These are phyloP conservation scores for Carettochelys insculpta DNA, from an alignment of 2,113 vertebrate genomes.

Conservation along the genomic window DNA sequence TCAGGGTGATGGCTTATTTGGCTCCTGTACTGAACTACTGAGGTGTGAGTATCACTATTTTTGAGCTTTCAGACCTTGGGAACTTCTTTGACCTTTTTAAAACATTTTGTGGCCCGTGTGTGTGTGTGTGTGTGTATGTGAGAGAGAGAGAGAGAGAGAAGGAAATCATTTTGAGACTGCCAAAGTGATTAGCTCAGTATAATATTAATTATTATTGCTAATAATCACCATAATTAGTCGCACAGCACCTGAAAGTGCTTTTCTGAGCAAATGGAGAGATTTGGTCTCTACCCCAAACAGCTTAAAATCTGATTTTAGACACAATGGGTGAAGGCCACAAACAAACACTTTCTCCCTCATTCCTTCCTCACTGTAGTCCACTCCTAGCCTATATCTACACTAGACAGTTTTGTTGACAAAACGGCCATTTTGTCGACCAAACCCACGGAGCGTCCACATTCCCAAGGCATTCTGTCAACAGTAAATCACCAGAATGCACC, in stretches of 20 bases:
- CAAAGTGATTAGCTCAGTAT: neutral
- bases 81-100: neutral
- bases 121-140: neutral
- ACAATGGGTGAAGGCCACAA: neutral
- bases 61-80: neutral
- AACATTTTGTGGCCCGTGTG: neutral
- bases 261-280: neutral
- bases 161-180: neutral
- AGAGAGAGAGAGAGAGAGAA: too few species aligned
- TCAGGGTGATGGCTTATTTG: too few species aligned
- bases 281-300: accelerated
- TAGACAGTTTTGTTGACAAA: too few species aligned
- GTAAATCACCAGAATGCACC: too few species aligned
- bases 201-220: neutral
- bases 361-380: too few species aligned
- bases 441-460: too few species aligned
- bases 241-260: neutral
- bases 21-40: too few species aligned
- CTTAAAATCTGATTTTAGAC: neutral
- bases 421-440: too few species aligned
- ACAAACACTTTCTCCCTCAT: too few species aligned
- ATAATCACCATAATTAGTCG: neutral
- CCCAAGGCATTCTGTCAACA: too few species aligned
- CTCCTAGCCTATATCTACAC: too few species aligned
- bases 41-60: neutral